These are phyloP conservation scores for Tauraco hartlaubi DNA, from an alignment of 2,797 vertebrate species.

Conservation along the genomic window DNA sequence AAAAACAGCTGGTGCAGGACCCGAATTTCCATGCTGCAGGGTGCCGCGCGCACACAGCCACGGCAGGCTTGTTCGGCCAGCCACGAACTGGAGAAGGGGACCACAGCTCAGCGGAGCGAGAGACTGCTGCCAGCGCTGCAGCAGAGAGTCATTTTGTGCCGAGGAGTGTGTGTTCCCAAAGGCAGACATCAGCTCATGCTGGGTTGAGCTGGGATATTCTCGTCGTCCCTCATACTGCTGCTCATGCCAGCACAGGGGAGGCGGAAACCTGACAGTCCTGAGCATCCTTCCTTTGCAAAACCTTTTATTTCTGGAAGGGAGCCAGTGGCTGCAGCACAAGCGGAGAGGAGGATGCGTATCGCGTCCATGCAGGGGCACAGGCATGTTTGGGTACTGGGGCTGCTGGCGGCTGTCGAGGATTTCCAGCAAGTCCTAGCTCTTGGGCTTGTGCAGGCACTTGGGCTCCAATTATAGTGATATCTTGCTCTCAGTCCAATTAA, in stretches of 20 bases:
- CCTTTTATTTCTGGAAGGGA: neutral
- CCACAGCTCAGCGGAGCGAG: neutral
- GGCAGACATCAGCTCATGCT: neutral
- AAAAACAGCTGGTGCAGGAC: neutral
- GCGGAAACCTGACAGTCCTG: neutral
- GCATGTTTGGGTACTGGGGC: neutral
- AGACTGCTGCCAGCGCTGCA: neutral
- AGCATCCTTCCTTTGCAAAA: neutral
- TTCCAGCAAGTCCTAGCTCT: conserved; percentile 43
- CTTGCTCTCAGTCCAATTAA: conserved; percentile 79
- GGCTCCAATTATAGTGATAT: conserved; percentile 77
- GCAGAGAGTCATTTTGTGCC: neutral
- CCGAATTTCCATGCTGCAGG: neutral
- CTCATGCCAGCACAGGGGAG: rapidly evolving
- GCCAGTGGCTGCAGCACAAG: neutral
- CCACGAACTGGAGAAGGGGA: neutral
- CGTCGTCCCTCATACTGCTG: neutral
- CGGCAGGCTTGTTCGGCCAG: neutral
- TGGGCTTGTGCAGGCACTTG: conserved; percentile 30
- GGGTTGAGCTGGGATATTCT: neutral
- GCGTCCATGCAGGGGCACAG: neutral
- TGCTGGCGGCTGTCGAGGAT: neutral
- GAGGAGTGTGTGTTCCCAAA: neutral
- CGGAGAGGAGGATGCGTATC: neutral
- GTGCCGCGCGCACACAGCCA: neutral